Evolutionary conservation across 2,797 vertebrate genomes (phyloP).

Genomic region (Platyrinchus mystaceus): DNA sequence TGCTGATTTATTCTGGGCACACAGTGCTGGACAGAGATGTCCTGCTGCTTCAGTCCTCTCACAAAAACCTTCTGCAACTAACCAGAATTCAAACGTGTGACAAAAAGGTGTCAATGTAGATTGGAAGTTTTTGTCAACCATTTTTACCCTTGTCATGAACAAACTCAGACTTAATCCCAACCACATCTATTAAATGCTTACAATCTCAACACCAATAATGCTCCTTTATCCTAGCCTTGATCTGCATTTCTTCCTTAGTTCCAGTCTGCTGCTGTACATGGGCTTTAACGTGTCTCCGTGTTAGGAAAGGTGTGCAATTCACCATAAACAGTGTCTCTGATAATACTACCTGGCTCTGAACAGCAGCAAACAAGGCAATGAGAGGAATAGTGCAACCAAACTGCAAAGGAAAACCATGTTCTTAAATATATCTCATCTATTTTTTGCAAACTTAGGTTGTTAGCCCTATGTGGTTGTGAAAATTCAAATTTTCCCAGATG

Average conservation of each 20-base stretch:
- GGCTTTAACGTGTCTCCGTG: neutral
- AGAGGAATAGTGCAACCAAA: neutral
- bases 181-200: neutral
- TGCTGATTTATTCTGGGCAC: neutral
- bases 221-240: neutral
- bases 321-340: neutral
- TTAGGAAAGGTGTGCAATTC: neutral
- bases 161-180: neutral
- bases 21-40: neutral
- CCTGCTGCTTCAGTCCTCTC: neutral
- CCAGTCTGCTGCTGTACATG: neutral
- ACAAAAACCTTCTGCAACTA: neutral
- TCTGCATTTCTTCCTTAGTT: neutral
- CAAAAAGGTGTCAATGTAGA: neutral
- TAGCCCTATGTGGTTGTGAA: neutral
- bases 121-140: neutral
- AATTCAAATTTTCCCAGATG: neutral
- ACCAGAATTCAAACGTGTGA: neutral
- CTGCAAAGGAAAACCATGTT: neutral
- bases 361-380: neutral
- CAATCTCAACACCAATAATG: neutral
- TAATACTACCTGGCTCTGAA: neutral
- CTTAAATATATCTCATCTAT: neutral
- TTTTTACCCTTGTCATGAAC: neutral
- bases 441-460: neutral